Percentiles rank a stretch among this genome's conserved stretches.
Evolutionary conservation across 2,113 vertebrate species (phyloP).

Genomic region (Corythornis madagascariensis): DNA sequence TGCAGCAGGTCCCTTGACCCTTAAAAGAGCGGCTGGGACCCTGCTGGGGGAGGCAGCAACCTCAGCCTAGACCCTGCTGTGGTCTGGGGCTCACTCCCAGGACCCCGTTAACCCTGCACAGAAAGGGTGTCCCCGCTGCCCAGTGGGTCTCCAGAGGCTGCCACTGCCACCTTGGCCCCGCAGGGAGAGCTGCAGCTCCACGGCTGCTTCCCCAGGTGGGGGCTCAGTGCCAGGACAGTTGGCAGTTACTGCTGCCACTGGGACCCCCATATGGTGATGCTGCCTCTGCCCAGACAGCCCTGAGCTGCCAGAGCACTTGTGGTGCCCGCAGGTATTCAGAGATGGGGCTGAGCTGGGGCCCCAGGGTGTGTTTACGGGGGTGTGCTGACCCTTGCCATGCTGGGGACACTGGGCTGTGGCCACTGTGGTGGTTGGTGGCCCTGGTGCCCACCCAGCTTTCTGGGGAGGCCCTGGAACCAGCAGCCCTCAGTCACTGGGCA

Average conservation of each 20-base stretch:
- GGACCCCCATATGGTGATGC: accelerated
- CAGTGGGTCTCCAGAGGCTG: accelerated
- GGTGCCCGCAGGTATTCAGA: background rate
- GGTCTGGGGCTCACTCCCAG: background rate
- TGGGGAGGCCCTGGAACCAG: background rate
- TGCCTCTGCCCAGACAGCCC: accelerated
- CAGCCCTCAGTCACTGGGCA: no score
- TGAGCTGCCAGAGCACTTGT: background rate
- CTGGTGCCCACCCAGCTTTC: background rate
- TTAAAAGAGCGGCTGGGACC: background rate
- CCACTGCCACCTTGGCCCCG: accelerated
- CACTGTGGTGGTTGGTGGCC: background rate
- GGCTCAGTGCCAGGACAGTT: background rate
- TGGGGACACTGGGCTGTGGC: accelerated
- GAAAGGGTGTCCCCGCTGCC: accelerated
- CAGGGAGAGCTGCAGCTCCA: background rate
- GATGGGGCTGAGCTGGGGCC: background rate
- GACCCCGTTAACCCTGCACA: accelerated
- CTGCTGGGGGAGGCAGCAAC: background rate
- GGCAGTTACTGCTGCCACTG: accelerated
- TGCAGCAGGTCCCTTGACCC: background rate
- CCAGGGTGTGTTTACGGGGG: accelerated
- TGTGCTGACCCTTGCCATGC: accelerated
- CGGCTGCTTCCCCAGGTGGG: background rate
- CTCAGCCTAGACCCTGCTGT: accelerated